Conservation (phyloP, 2,888 invertebrate species). For the Meghimatium bilineatum region DNA sequence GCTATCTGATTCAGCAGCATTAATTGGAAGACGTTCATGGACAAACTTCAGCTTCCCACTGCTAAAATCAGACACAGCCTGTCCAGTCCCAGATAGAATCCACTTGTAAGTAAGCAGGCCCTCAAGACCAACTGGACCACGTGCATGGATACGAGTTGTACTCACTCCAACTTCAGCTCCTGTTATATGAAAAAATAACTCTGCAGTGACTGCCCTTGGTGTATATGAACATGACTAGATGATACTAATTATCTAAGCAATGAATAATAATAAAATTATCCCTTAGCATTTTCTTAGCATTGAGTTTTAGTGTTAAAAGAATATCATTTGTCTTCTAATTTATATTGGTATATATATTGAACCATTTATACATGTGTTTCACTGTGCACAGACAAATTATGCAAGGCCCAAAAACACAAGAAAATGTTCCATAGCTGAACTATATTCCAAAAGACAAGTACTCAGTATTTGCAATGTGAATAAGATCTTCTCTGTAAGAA, state of each 20-base stretch:
- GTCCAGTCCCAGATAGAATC: constrained; percentile 93
- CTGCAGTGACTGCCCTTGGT: background rate
- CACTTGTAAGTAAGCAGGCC: constrained; percentile 98
- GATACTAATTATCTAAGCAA: background rate
- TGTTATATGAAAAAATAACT: constrained; percentile 60
- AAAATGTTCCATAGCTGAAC: no score
- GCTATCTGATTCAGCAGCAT: constrained; percentile 2
- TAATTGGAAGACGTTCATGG: constrained; percentile 72
- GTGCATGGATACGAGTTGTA: constrained; percentile 89
- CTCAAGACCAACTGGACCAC: constrained; percentile 98
- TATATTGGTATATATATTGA: no score
- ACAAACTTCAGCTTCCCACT: constrained; percentile 72
- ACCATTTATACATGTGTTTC: no score
- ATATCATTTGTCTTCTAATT: no score
- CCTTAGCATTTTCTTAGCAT: no score
- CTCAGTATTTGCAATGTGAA: no score
- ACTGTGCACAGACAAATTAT: no score
- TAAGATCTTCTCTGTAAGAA: no score
- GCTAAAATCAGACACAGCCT: constrained; percentile 91
- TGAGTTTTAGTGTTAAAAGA: no score
- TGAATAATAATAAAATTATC: background rate
- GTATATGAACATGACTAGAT: background rate
- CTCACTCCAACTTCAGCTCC: constrained; percentile 92
- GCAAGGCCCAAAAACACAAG: no score
- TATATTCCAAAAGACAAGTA: no score